phyloP scores from a whole-genome alignment of 2,113 vertebrate species.

The Misgurnus anguillicaudatus region DNA sequence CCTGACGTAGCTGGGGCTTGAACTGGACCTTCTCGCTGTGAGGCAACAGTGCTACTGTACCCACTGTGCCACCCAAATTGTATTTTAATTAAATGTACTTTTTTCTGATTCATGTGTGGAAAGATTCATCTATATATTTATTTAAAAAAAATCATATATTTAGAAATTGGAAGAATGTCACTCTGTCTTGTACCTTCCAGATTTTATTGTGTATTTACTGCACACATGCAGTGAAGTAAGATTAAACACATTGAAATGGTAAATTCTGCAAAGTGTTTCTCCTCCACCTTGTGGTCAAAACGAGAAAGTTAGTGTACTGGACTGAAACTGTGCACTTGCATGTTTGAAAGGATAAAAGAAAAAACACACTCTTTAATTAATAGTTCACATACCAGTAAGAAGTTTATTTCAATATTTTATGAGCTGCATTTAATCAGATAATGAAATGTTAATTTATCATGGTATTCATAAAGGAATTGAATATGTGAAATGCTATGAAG shows the following conservation, averaged over 20 bases:
- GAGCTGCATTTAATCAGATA: conserved; percentile 14
- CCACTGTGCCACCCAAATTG: not conserved
- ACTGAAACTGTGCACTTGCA: not conserved
- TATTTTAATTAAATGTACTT: conserved; percentile 47
- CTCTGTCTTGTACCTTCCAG: not conserved
- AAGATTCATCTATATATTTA: no score
- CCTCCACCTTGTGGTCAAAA: conserved; percentile 66
- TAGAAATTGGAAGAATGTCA: not conserved
- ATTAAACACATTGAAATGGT: not conserved
- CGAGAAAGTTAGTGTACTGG: not conserved
- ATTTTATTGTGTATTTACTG: not conserved
- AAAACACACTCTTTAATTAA: not conserved
- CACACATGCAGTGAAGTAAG: not conserved
- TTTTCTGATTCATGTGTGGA: not conserved
- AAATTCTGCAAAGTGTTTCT: conserved; percentile 44
- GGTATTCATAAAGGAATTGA: not conserved
- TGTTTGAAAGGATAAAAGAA: not conserved
- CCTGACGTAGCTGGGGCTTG: no score
- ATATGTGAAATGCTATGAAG: not conserved
- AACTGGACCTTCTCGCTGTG: no score
- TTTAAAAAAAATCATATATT: not conserved
- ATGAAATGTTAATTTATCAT: conserved; percentile 3
- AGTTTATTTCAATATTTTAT: not conserved
- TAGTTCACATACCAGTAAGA: conserved; percentile 1
- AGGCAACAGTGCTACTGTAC: no score